A percentile compares a stretch with the other conserved stretches of the same genome.
These are phyloP conservation scores for Rousettus madagascariensis DNA, from an alignment of 2,797 vertebrate species.

Conservation along the genomic window DNA sequence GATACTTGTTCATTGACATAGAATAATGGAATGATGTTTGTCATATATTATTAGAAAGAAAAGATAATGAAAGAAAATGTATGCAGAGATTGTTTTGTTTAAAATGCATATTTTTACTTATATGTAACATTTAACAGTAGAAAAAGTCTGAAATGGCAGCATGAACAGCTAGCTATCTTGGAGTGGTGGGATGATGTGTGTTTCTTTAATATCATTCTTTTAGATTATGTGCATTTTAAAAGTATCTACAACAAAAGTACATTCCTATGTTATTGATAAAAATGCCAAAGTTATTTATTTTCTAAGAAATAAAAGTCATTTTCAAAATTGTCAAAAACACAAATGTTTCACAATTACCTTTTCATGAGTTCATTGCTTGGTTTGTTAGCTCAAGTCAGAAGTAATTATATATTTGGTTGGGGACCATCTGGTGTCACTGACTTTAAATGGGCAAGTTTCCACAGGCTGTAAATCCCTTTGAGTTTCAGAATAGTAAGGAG, in stretches of 20 bases:
- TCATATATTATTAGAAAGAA: background rate
- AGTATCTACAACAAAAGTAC: background rate
- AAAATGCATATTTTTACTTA: background rate
- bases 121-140: background rate
- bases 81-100: background rate
- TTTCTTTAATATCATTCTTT: constrained; percentile 22
- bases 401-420: constrained; percentile 41
- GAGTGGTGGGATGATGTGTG: background rate
- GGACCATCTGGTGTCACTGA: constrained; percentile 53
- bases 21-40: background rate
- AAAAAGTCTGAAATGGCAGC: background rate
- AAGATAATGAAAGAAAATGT: background rate
- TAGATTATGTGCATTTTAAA: background rate
- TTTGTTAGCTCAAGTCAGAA: constrained; percentile 59
- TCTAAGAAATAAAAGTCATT: constrained; percentile 22
- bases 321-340: constrained; percentile 32
- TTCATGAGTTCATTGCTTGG: background rate
- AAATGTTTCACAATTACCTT: constrained; percentile 30
- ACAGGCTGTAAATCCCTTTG: background rate
- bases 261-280: constrained; percentile 38
- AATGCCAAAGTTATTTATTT: constrained; percentile 39
- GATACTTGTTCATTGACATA: background rate
- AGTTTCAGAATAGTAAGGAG: constrained; percentile 10
- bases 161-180: background rate
- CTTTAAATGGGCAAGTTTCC: constrained; percentile 55